These are phyloP conservation scores for Xiphophorus maculatus DNA, from an alignment of 2,113 vertebrate genomes.

Conservation along the genomic window DNA sequence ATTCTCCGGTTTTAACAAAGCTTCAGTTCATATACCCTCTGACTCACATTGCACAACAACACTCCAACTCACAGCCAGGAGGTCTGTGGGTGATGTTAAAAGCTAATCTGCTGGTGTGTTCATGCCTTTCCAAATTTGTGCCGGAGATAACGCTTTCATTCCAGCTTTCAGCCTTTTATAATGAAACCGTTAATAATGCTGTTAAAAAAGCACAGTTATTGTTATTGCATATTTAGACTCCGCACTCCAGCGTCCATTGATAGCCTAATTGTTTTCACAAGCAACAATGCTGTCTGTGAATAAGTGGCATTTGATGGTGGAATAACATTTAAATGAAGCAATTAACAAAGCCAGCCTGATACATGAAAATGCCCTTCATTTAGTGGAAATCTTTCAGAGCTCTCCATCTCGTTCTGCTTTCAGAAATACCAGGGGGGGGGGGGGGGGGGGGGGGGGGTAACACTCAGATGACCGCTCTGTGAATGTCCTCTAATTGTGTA, in stretches of 20 bases:
- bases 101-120: constrained; percentile 28
- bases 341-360: background rate
- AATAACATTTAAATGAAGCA: constrained; percentile 14
- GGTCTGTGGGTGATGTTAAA: constrained; percentile 35
- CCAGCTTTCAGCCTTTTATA: constrained; percentile 2
- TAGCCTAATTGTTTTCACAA: constrained; percentile 3
- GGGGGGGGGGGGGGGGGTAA: too few species aligned
- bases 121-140: constrained; percentile 10
- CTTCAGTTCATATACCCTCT: constrained; percentile 61
- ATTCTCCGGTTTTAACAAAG: constrained; percentile 68
- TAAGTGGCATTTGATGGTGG: background rate
- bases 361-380: background rate
- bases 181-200: constrained; percentile 3
- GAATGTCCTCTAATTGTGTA: background rate
- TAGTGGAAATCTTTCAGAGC: background rate
- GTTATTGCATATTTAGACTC: constrained; percentile 4
- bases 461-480: background rate
- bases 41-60: constrained; percentile 62
- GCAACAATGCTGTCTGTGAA: background rate
- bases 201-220: background rate
- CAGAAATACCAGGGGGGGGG: too few species aligned
- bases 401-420: background rate
- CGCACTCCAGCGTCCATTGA: background rate
- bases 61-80: constrained; percentile 46
- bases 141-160: constrained; percentile 29